Base-by-base conservation (phyloP, 2,797 vertebrate genomes). In the Danionella dracula region DNA sequence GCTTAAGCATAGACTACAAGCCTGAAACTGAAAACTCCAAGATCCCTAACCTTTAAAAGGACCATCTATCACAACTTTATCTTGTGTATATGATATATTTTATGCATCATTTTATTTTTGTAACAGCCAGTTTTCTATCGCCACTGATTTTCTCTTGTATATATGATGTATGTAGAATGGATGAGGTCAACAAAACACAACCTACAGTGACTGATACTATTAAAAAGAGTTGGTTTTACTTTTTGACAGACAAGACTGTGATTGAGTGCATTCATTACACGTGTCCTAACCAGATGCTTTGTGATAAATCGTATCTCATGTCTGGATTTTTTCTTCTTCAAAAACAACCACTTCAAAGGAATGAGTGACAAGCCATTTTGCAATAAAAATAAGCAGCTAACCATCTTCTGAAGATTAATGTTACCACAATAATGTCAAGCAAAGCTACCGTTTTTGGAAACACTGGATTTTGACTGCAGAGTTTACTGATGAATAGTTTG, bases 91-190 rank as follows among this genome's bases (percentile, higher is more conserved):
- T 61, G 4, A 27, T 3, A 27, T 31, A 58, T 66, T 74, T 66
- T 54, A 66, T 74, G 67, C 74, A 71, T 60, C 53, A 59, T 62
- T 45, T 23, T 74, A 69, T 69, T 74, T 77, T 72, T 70, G 56
- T 75, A 78, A 62, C 54, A 56, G 53, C 34, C 61, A n/a, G 29
- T 73, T 74, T 77, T 77, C 65, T 77, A 69, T 74, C 44, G 41
- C 45, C 50, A 50, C 40, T 68, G 63, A 68, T 65, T n/a, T 54
- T 44, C 66, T 53, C 54, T 55, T 54, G 59, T 70, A 51, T 67
- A 55, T 67, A 56, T 65, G 62, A 41, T 59, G 31, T 75, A 41
- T 63, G 31, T 75, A 72, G 59, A 71, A 59, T 38, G 63, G 59
- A 45, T 16, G 41, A 57, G 21, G 40, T 59, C 54, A 74, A 41